phyloP scores from a whole-genome alignment of 64 coral and sea anemone species.

The Dendronephthya gigantea region DNA sequence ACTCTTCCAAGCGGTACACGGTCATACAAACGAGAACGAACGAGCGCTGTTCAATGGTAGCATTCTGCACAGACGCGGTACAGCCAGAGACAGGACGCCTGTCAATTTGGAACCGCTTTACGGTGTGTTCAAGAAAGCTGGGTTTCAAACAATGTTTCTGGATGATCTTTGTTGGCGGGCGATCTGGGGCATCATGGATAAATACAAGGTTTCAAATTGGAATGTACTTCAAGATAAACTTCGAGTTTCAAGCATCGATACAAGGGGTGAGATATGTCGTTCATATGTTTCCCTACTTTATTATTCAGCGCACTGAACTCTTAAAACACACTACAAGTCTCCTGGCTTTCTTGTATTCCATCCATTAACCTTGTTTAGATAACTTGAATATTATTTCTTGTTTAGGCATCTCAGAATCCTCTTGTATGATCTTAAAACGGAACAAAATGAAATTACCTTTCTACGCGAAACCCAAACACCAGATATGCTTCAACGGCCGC shows the following conservation, averaged over 20 bases:
- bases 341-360: too few species aligned
- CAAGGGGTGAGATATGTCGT: conserved; percentile 27
- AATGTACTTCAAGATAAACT: conserved; percentile 18
- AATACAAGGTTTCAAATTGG: conserved; percentile 46
- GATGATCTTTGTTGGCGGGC: conserved; percentile 68
- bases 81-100: not conserved
- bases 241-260: conserved; percentile 37
- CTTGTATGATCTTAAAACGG: conserved; percentile 45
- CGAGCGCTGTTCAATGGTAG: conserved; percentile 73
- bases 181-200: conserved; percentile 51
- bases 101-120: conserved; percentile 56
- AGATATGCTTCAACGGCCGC: conserved; percentile 79
- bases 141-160: conserved; percentile 81
- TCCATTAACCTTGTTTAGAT: not conserved
- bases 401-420: conserved; percentile 64
- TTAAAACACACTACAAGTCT: too few species aligned
- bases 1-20: conserved; percentile 75
- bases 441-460: conserved; percentile 40
- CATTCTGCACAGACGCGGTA: conserved; percentile 23
- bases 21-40: conserved; percentile 67
- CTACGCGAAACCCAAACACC: conserved; percentile 33
- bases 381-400: conserved; percentile 5
- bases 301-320: too few species aligned
- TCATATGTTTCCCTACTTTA: not conserved
- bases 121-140: conserved; percentile 56